Percentiles rank a stretch among this genome's conserved stretches.
Conservation (phyloP, 2,888 invertebrate genomes). For the Polylopha cassiicola region DNA sequence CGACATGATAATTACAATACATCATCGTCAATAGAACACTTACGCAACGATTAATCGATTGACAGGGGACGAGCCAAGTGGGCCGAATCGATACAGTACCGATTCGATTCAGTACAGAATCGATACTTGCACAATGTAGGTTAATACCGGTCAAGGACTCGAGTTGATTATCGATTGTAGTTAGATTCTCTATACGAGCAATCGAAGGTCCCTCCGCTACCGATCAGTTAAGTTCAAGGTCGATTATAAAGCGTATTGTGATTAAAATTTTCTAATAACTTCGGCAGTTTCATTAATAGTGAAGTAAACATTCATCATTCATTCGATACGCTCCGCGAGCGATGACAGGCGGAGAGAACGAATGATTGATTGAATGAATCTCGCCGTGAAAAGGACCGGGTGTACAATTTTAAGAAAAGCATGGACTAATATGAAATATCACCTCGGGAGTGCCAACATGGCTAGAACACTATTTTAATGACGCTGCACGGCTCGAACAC, state of each 20-base stretch:
- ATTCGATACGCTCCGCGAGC: slow-evolving; percentile 7
- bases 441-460: too few relatives aligned
- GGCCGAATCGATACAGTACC: slow-evolving; percentile 47
- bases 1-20: slow-evolving; percentile 44
- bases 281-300: slow-evolving; percentile 8
- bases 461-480: too few relatives aligned
- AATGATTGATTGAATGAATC: slow-evolving; percentile 15
- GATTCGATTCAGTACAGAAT: slow-evolving; percentile 58
- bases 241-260: slow-evolving; percentile 9
- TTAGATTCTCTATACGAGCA: too few relatives aligned
- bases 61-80: slow-evolving; percentile 49
- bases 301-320: slow-evolving; percentile 19
- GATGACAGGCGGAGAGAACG: slow-evolving; percentile 13
- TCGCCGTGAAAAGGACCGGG: slow-evolving; percentile 7
- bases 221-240: slow-evolving; percentile 20
- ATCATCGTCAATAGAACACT: slow-evolving; percentile 52
- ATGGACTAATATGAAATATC: slow-evolving; percentile 3
- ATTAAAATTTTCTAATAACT: slow-evolving; percentile 3
- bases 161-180: slow-evolving; percentile 44
- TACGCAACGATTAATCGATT: slow-evolving; percentile 51
- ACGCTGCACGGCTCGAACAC: too few relatives aligned
- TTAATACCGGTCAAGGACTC: slow-evolving; percentile 65
- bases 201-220: too few relatives aligned
- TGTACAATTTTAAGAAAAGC: slow-evolving; percentile 13
- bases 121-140: slow-evolving; percentile 53